Base-by-base conservation (phyloP, 64 coral and sea anemone genomes). In the Montipora efflorescens region DNA sequence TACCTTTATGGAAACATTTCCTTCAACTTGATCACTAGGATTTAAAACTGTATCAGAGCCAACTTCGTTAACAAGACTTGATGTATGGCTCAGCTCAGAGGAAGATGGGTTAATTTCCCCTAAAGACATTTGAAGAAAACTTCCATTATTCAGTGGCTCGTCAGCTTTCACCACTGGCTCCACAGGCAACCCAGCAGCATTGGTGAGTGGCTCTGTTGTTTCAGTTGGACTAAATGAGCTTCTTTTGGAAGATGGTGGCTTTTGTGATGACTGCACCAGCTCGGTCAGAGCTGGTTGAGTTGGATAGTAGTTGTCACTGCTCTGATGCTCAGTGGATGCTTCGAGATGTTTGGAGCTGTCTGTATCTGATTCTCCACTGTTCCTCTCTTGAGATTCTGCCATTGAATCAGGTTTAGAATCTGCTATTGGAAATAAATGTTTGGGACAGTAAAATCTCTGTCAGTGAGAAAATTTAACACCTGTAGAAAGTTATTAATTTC, bases 111-210 rank as follows among this genome's bases (percentile, higher is more conserved):
- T 82, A 44, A 82, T 82, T n/a, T 82, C 80, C 12, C 57, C 80
- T 66, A 82, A 82, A 7, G 80, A 66, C 5, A 25, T 22, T 6
- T 82, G 52, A 4, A 67, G 80, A 66, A 82, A 82, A 46, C 80
- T 82, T 58, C 52, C 47, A 59, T 80, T 82, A 7, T 45, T 66
- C 43, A 12, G 4, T 3, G 55, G 10, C 57, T 82, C n/a, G 22
- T 23, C 23, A 12, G 62, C 55, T 7, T 10, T 57, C 3, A 23
- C 2, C 6, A 22, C 8, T 80, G 21, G n/a, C 0, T 25, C 49
- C 48, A 18, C 50, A 23, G 52, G 48, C 9, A 19, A 23, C 7
- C 2, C 52, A 16, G 20, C n/a, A n/a, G n/a, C n/a, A n/a, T n/a
- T n/a, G n/a, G n/a, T n/a, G n/a, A n/a, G n/a, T n/a, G n/a, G n/a